A percentile compares a stretch with the other conserved stretches of the same genome.
Evolutionary conservation across 2,113 vertebrate genomes (phyloP).

Genomic region (Ginglymostoma cirratum): DNA sequence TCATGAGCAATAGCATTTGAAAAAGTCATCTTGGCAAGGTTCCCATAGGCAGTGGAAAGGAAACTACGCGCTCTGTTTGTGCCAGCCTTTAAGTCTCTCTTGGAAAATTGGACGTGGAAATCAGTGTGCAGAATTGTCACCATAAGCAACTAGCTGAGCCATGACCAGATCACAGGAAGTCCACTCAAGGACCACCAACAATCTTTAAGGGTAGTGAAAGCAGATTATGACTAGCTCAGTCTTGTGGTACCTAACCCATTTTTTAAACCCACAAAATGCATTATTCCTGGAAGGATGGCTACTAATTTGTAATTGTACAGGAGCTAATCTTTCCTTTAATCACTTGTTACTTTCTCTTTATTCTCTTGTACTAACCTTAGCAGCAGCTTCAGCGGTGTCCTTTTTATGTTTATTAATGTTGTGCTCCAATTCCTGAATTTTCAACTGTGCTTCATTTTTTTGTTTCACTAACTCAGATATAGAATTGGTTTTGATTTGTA

Average conservation of each 20-base stretch:
- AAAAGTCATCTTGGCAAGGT: background rate
- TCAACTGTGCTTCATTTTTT: slow-evolving; percentile 75
- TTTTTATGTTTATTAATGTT: slow-evolving; percentile 72
- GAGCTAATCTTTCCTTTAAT: background rate
- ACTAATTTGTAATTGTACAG: background rate
- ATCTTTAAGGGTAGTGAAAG: background rate
- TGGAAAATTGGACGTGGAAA: background rate
- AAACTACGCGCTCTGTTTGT: background rate
- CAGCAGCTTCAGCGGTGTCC: slow-evolving; percentile 67
- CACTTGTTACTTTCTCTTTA: background rate
- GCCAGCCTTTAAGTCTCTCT: background rate
- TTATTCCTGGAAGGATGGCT: background rate
- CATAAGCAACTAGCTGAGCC: background rate
- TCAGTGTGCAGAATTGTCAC: background rate
- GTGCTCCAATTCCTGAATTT: slow-evolving; percentile 77
- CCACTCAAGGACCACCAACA: background rate
- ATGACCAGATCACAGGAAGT: background rate
- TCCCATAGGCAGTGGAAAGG: background rate
- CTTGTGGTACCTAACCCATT: background rate
- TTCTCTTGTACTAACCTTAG: slow-evolving; percentile 57
- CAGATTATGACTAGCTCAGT: background rate
- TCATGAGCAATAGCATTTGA: background rate
- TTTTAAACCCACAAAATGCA: background rate
- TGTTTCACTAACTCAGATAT: slow-evolving; percentile 60
- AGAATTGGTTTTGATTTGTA: slow-evolving; percentile 71